Conservation (phyloP, 2,888 invertebrate genomes). For the Endotricha flammealis region DNA sequence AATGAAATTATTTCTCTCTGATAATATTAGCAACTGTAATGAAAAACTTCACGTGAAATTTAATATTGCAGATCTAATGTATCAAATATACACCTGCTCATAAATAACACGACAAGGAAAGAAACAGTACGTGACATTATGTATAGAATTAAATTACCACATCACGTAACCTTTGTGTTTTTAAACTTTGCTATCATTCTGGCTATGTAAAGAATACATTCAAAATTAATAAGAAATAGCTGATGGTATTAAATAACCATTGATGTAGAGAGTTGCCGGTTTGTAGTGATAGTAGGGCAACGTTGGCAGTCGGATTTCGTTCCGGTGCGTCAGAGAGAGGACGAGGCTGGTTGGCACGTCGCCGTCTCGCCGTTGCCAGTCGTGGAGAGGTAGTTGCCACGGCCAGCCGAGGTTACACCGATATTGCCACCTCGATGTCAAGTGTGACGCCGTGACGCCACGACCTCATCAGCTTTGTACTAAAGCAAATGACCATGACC, state of each 20-base stretch:
- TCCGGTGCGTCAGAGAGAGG: slow-evolving; percentile 54
- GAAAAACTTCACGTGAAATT: too few species aligned
- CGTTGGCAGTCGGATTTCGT: slow-evolving; percentile 48
- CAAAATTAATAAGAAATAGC: slow-evolving; percentile 19
- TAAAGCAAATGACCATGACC: slow-evolving; percentile 55
- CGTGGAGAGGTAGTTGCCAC: slow-evolving; percentile 26
- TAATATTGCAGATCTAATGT: too few species aligned
- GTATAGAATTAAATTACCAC: background rate
- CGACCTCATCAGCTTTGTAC: slow-evolving; percentile 36
- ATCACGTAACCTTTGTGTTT: slow-evolving; percentile 9
- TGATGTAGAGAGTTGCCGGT: slow-evolving; percentile 44
- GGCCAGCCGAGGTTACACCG: slow-evolving; percentile 23
- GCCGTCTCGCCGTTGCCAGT: slow-evolving; percentile 17
- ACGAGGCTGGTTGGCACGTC: slow-evolving; percentile 32
- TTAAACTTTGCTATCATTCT: slow-evolving; percentile 8
- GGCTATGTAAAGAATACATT: background rate
- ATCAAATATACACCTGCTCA: background rate
- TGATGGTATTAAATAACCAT: slow-evolving; percentile 29
- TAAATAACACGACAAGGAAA: background rate
- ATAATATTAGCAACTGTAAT: too few species aligned
- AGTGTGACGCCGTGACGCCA: slow-evolving; percentile 47
- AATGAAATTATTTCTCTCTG: slow-evolving; percentile 3
- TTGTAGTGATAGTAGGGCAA: slow-evolving; percentile 70
- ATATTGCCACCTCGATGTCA: slow-evolving; percentile 29
- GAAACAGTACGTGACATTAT: slow-evolving; percentile 1